Base-by-base conservation (phyloP, 2,113 vertebrate species). In the Panthera uncia region DNA sequence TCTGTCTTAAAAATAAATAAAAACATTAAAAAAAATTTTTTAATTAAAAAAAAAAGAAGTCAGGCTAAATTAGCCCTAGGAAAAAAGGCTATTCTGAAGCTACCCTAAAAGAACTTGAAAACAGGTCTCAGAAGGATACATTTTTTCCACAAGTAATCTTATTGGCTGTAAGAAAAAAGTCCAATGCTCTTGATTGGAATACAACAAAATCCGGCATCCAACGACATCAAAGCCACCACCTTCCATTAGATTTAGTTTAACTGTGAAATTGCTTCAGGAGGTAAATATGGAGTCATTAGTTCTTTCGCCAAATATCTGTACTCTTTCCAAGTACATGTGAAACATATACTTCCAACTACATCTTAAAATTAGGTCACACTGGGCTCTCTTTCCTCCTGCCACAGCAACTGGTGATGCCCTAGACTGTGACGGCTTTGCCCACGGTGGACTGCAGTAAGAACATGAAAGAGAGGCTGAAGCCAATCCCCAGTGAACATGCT, bases 21-120 rank as follows among this genome's bases (percentile, higher is more conserved):
- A 45, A 45, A 45, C 45, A 45, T 45, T 45, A 45, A 45, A 45
- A 45, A 45, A 45, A 1, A 1, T 9, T 45, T 45, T 45, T 45
- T 45, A 45, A 45, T 45, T 45, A 45, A 45, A 45, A 45, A 45
- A 45, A 45, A 9, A 45, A 88, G 9, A 85, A 89, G 16, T 4
- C 5, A 5, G 27, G 15, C 80, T 90, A 80, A 95, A 80, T 65
- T 87, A 89, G 21, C 33, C 31, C 55, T 73, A 15, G 4, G 36
- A 5, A 31, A 65, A 36, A 38, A 33, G 5, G 11, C n/a, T 55
- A 66, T 36, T 31, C 31, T 61, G 55, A 57, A 23, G 0, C 5
- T 68, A 84, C 21, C 23, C 29, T 76, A 38, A 80, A 89, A 83
- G 2, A 73, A 84, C 23, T 91, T 85, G 13, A 85, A 83, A 65